phyloP scores from a whole-genome alignment of 2,113 vertebrate species.

The Cyanocitta stelleri region DNA sequence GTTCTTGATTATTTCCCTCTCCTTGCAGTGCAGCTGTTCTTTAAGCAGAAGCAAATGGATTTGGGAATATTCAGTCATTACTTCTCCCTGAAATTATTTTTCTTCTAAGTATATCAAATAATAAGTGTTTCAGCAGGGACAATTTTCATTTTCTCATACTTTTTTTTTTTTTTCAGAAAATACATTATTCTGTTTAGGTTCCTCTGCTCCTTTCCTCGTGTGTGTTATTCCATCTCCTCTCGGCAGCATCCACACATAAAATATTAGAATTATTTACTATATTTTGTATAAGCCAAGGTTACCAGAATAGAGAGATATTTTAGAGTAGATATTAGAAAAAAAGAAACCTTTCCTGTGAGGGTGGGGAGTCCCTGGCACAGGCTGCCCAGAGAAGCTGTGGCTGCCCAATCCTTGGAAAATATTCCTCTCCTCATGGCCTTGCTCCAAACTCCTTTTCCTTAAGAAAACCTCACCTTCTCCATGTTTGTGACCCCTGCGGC shows the following conservation, averaged over 20 bases:
- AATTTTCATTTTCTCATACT: background rate
- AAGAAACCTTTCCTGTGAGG: background rate
- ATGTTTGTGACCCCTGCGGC: background rate
- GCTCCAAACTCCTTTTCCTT: background rate
- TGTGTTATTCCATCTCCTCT: background rate
- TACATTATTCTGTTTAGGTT: background rate
- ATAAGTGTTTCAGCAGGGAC: background rate
- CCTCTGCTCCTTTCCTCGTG: background rate
- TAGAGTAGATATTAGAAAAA: background rate
- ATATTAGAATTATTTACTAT: background rate
- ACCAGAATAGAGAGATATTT: background rate
- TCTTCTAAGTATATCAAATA: background rate
- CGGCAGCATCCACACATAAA: background rate
- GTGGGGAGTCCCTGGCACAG: background rate
- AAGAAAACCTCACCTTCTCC: background rate
- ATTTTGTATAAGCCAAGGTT: background rate
- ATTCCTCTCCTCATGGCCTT: background rate
- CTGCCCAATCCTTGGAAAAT: background rate
- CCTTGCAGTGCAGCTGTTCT: background rate
- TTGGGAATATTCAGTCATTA: slow-evolving; percentile 29
- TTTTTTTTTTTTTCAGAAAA: background rate
- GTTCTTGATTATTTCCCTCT: background rate
- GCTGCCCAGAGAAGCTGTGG: background rate
- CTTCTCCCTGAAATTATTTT: slow-evolving; percentile 9
- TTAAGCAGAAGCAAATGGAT: background rate